Conservation (phyloP, 2,113 vertebrate genomes). For the Columba janthina region DNA sequence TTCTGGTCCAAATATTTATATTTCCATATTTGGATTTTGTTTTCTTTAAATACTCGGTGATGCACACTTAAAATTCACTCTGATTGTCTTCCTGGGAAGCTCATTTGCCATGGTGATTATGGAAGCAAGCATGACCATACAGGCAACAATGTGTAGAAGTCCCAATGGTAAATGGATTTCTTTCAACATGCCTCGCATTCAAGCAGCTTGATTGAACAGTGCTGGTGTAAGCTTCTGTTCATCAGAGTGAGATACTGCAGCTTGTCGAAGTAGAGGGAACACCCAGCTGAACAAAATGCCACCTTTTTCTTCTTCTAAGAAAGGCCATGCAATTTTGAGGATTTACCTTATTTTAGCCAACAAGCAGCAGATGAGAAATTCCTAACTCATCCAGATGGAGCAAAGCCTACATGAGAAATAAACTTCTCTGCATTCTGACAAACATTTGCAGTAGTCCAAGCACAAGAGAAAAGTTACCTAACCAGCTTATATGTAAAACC, state of each 20-base stretch:
- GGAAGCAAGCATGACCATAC: background rate
- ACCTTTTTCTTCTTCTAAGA: background rate
- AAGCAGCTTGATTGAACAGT: background rate
- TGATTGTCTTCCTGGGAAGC: background rate
- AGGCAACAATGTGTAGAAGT: background rate
- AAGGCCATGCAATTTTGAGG: background rate
- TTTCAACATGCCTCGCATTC: background rate
- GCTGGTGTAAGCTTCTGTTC: background rate
- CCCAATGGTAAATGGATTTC: background rate
- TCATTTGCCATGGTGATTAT: background rate
- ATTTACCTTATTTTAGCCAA: background rate
- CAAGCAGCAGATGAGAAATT: background rate
- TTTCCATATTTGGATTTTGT: background rate
- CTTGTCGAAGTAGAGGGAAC: background rate
- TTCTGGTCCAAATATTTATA: background rate
- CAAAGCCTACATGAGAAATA: background rate
- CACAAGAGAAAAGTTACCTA: background rate
- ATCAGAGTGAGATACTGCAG: background rate
- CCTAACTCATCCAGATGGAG: background rate
- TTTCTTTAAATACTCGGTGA: background rate
- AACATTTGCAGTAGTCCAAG: background rate
- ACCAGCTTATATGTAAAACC: background rate
- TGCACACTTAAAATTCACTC: background rate
- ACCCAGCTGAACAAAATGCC: background rate
- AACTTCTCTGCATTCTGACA: background rate